A percentile compares a stretch with the other conserved stretches of the same genome.
Conservation (phyloP, 2,888 invertebrate genomes). For the Adela reaumurella region DNA sequence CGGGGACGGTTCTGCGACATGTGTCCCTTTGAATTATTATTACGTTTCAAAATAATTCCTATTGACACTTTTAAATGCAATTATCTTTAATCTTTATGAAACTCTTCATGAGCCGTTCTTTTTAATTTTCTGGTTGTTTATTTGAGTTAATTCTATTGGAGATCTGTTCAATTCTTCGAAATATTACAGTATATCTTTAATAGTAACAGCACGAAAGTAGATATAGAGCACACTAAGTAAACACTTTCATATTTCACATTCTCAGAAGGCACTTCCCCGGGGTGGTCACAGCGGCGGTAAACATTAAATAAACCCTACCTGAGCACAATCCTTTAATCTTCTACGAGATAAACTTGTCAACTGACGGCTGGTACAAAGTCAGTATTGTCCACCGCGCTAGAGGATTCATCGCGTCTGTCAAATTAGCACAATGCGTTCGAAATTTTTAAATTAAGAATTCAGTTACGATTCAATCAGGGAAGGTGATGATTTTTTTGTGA, state of each 20-base stretch:
- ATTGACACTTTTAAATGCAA: no score
- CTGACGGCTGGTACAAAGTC: neutral
- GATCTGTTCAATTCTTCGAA: no score
- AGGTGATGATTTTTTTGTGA: conserved; percentile 36
- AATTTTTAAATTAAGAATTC: conserved; percentile 34
- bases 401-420: conserved; percentile 27
- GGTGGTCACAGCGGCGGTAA: neutral
- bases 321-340: conserved; percentile 28
- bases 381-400: neutral
- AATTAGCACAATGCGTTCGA: conserved; percentile 26
- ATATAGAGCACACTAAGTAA: no score
- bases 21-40: conserved; percentile 30
- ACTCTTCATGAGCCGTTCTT: no score
- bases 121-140: no score
- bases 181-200: no score
- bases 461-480: conserved; percentile 23
- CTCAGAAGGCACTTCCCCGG: neutral
- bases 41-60: no score
- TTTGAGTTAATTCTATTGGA: no score
- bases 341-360: neutral
- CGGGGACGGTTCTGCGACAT: conserved; percentile 25
- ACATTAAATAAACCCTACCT: conserved; percentile 13
- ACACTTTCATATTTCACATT: no score
- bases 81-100: no score
- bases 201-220: no score